Evolutionary conservation across 1,140 invertebrate genomes (phyloP), one percentile per base, ranked within the genome.

Genomic region (Fopius arisanus): DNA sequence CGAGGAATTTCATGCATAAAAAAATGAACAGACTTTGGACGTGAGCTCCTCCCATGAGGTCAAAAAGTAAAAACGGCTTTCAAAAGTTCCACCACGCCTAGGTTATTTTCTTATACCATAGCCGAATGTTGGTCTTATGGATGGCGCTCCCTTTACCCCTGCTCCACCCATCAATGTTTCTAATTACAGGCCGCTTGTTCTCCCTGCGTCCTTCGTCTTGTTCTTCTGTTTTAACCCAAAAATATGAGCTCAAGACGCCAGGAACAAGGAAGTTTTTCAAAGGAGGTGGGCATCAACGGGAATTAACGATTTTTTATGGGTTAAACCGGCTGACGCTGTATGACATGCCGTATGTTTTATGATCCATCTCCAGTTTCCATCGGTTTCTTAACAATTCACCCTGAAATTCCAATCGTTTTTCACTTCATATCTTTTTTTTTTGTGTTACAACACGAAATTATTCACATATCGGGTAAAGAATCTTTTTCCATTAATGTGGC

Each of bases 101-200:
- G 48, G 21, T 69, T 69, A 69, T 69, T 69, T 37, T 69, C 43
- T 48, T 16, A 43, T 26, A 14, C 41, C 19, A 2, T 16, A 48
- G 23, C 16, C 37, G 21, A 23, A 21, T 68, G 66, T 68, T 68
- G 37, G 14, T 68, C 66, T 68, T 43, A 48, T 48, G 43, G 33
- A 37, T 37, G 33, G 33, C 33, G 65, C 65, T 16, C 21, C 66
- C 66, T 23, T 68, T 37, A 23, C 23, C 66, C 66, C 37, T 43
- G 41, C 67, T 69, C 67, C 67, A 29, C 67, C 67, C 67, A 69
- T 40, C 12, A 68, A 69, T 51, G 67, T 69, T 69, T 69, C 67
- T 69, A 69, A 69, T 69, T 69, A 69, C 67, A 69, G 67, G 41
- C 67, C 67, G 67, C 67, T 59, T 28, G 6, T 19, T 59, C 19